Conservation (phyloP, 2,113 vertebrate genomes). For the Apistogramma diplotaenia region DNA sequence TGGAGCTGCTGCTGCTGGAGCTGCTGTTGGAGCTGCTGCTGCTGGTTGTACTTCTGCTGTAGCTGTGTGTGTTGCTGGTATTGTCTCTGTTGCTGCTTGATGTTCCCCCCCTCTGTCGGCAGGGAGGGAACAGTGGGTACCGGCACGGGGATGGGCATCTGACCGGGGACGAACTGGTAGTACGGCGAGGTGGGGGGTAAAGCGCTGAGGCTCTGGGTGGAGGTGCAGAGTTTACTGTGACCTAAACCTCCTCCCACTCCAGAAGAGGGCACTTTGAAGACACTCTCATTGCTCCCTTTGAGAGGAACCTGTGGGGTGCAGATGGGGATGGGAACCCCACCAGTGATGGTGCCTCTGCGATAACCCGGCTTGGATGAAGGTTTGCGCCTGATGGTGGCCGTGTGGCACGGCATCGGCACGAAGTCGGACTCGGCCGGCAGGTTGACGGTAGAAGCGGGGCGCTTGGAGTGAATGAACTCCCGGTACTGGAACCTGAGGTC, state of each 20-base stretch:
- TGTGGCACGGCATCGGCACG: slow-evolving; percentile 68
- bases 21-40: not conserved
- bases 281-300: slow-evolving; percentile 61
- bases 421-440: slow-evolving; percentile 74
- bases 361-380: slow-evolving; percentile 79
- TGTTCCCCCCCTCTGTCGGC: slow-evolving; percentile 28
- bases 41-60: slow-evolving; percentile 45
- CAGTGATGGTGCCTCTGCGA: slow-evolving; percentile 80
- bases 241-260: slow-evolving; percentile 45
- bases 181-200: slow-evolving; percentile 69
- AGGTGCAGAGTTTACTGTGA: slow-evolving; percentile 71
- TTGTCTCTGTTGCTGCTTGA: not conserved
- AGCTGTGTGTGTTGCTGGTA: slow-evolving; percentile 17
- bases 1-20: not conserved
- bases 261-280: slow-evolving; percentile 22
- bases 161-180: slow-evolving; percentile 79
- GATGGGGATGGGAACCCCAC: slow-evolving; percentile 82
- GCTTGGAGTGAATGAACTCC: slow-evolving; percentile 78
- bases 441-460: slow-evolving; percentile 81
- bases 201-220: slow-evolving; percentile 79
- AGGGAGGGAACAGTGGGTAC: slow-evolving; percentile 45
- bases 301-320: slow-evolving; percentile 79
- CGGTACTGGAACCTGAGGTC: slow-evolving; percentile 79
- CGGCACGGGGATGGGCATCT: slow-evolving; percentile 67
- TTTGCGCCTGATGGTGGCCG: slow-evolving; percentile 82